phyloP scores from a whole-genome alignment of 2,797 vertebrate species.

The Cryptoblepharus egeriae region DNA sequence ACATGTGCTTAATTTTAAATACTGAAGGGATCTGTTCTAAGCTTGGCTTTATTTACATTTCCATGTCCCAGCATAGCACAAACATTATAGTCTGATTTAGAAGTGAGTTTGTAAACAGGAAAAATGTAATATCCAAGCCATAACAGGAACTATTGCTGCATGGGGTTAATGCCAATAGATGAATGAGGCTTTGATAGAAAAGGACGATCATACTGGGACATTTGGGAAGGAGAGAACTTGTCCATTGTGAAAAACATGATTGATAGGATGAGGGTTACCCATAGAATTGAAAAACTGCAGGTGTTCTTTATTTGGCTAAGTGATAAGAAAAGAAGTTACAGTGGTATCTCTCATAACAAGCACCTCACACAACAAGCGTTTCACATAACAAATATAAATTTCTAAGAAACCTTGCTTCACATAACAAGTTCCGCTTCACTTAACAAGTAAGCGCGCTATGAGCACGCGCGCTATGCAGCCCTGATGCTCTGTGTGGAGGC shows the following conservation, averaged over 20 bases:
- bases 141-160: conserved; percentile 8
- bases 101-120: conserved; percentile 21
- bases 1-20: neutral
- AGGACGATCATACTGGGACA: neutral
- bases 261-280: neutral
- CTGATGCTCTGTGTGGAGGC: too few relatives aligned
- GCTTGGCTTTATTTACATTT: neutral
- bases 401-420: too few relatives aligned
- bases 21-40: neutral
- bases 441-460: too few relatives aligned
- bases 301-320: neutral
- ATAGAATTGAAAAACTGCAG: neutral
- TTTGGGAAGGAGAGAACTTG: neutral
- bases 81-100: neutral
- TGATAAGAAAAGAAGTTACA: too few relatives aligned
- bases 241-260: neutral
- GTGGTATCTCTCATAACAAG: too few relatives aligned
- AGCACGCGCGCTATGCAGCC: too few relatives aligned
- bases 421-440: too few relatives aligned
- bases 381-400: too few relatives aligned
- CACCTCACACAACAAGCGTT: too few relatives aligned
- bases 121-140: conserved; percentile 7
- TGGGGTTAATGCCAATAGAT: neutral
- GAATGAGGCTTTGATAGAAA: conserved; percentile 6
- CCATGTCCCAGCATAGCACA: conserved; percentile 1